Evolutionary conservation across 2,797 vertebrate species (phyloP), one percentile per base, ranked within the genome.

Genomic region (Astyanax mexicanus): DNA sequence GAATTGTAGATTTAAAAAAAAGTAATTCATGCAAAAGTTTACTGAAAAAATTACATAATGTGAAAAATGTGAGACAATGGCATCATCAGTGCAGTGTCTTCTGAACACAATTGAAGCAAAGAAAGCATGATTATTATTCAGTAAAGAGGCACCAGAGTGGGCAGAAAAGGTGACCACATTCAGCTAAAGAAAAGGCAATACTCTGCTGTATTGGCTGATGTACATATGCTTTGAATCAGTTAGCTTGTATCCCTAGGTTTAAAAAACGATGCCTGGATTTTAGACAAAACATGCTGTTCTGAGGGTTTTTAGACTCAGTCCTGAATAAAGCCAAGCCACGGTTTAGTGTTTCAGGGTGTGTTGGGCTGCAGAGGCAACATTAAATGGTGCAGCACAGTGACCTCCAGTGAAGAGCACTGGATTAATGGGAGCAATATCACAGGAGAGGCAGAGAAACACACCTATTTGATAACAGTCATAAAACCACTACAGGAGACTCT

Each of bases 401-500:
- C 73, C 17, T 51, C 32, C 35, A 49, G 64, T 47, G 35, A 37
- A 32, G 62, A 67, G 19, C 40, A 58, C 44, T 9, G 62, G 42
- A 65, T 45, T 65, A 45, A 58, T 45, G 49, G 19, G 49, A 0
- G 25, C 51, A 66, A 57, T 74, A 67, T 58, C 13, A 4, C 15
- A n/a, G 52, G 64, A n/a, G 45, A 49, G 55, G 45, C 42, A 49
- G n/a, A n/a, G n/a, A n/a, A 55, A 60, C 52, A 75, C 54, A 38
- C 54, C 65, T 52, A 37, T 69, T 19, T 51, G 44, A 47, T 45
- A 58, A 60, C 11, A 19, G 45, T 69, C 66, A 12, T 17, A 25
- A 40, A 23, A 13, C 7, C 6, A 61, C 3, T 40, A 4, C 61
- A 23, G 29, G 29, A 27, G 27, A 47, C 64, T 9, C 40, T 32